phyloP scores from a whole-genome alignment of 2,797 vertebrate genomes.

The Trematomus bernacchii region DNA sequence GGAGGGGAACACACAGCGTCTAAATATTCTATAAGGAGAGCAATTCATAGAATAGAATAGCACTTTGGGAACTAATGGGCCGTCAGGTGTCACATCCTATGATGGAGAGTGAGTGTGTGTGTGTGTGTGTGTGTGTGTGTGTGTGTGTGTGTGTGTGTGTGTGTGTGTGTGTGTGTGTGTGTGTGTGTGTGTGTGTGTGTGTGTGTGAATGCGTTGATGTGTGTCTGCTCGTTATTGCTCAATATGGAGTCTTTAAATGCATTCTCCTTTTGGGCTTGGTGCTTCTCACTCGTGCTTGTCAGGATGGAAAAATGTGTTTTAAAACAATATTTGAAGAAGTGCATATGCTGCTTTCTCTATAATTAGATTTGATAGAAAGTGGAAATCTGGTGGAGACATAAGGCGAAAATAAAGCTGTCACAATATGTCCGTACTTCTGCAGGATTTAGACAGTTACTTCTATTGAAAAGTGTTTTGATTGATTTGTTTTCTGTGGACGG shows the following conservation, averaged over 20 bases:
- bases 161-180: conserved; percentile 33
- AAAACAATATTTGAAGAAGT: conserved; percentile 39
- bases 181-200: background rate
- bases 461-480: conserved; percentile 38
- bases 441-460: conserved; percentile 18
- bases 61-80: conserved; percentile 81
- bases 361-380: conserved; percentile 58
- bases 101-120: conserved; percentile 71
- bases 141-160: conserved; percentile 33
- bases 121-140: too few species aligned
- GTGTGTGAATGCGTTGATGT: conserved; percentile 35
- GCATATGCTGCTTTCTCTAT: conserved; percentile 25
- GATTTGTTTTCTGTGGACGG: conserved; percentile 48
- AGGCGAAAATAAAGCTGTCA: conserved; percentile 54
- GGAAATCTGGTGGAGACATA: conserved; percentile 20
- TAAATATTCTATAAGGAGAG: conserved; percentile 82
- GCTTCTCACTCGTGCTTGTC: conserved; percentile 49
- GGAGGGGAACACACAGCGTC: conserved; percentile 71
- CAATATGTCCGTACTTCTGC: conserved; percentile 15
- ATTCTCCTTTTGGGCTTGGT: conserved; percentile 53
- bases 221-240: conserved; percentile 63
- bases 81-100: conserved; percentile 77
- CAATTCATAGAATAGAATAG: conserved; percentile 76
- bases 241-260: conserved; percentile 59
- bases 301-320: conserved; percentile 39